Conservation (phyloP, 2,888 invertebrate genomes). For the Nomada goodeniana region DNA sequence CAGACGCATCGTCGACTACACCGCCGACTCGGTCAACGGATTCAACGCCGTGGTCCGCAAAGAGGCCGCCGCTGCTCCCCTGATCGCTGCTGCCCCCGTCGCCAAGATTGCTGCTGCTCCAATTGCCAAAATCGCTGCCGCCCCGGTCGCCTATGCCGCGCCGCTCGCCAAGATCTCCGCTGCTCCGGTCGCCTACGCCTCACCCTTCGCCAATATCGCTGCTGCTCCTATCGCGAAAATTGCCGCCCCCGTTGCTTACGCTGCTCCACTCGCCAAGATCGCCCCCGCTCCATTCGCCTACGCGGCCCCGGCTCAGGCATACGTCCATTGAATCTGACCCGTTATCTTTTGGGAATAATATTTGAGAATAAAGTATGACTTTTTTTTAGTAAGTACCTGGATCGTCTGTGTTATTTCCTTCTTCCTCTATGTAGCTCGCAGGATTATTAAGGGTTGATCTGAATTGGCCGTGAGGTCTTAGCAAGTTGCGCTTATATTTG, state of each 20-base stretch:
- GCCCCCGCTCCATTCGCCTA: constrained; percentile 62
- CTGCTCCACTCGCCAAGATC: constrained; percentile 76
- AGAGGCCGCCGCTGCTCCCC: constrained; percentile 77
- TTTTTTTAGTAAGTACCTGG: constrained; percentile 62
- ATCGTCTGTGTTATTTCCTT: background rate
- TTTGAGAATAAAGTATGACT: constrained; percentile 59
- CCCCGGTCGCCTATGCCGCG: constrained; percentile 57
- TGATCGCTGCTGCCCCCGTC: constrained; percentile 70
- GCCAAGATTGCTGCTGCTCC: constrained; percentile 71
- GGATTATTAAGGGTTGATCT: too few species aligned
- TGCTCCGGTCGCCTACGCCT: constrained; percentile 61
- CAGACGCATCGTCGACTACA: constrained; percentile 80
- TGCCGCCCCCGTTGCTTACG: constrained; percentile 56
- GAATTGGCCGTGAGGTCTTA: too few species aligned
- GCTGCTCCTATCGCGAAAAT: constrained; percentile 52
- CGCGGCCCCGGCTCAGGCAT: constrained; percentile 67
- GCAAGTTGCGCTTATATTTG: too few species aligned
- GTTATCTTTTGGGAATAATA: constrained; percentile 60
- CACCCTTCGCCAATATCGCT: constrained; percentile 61
- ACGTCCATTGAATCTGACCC: constrained; percentile 78
- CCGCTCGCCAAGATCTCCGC: constrained; percentile 60
- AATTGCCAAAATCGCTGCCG: constrained; percentile 69
- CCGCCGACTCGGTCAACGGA: constrained; percentile 79
- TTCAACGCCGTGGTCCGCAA: constrained; percentile 82
- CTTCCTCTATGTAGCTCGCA: too few species aligned